Evolutionary conservation across 2,888 invertebrate genomes (phyloP).

Genomic region (Agonopterix alstromeriana): DNA sequence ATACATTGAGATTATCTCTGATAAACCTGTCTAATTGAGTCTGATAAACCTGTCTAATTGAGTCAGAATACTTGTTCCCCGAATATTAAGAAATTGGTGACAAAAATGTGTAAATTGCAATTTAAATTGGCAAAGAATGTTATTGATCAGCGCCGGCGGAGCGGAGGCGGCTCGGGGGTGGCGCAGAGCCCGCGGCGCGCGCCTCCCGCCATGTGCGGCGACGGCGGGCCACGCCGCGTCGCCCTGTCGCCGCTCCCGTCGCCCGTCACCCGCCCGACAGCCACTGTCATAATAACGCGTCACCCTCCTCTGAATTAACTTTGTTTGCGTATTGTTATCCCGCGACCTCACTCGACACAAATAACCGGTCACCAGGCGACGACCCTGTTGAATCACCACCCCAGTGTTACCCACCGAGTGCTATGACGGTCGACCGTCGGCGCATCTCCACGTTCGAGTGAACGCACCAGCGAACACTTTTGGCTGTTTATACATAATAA

Average conservation of each 20-base stretch:
- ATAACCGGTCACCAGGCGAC: conserved; percentile 27
- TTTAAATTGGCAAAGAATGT: conserved; percentile 15
- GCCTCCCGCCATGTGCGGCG: conserved; percentile 1
- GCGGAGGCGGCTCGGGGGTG: conserved; percentile 5
- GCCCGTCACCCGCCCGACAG: conserved; percentile 15
- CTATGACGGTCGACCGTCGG: not conserved
- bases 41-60: too few relatives aligned
- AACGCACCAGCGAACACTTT: conserved; percentile 1
- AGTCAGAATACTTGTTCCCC: too few relatives aligned
- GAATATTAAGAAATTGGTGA: not conserved
- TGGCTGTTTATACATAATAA: conserved; percentile 7
- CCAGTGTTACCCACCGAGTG: not conserved
- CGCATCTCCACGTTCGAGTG: not conserved
- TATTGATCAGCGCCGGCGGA: conserved; percentile 18
- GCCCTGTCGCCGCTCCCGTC: conserved; percentile 18
- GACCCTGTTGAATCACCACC: conserved; percentile 4
- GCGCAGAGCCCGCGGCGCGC: conserved; percentile 16
- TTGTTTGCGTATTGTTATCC: conserved; percentile 57
- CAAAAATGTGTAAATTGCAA: conserved; percentile 4
- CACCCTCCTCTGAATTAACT: conserved; percentile 55
- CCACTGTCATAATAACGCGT: conserved; percentile 44
- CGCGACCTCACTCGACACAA: conserved; percentile 34
- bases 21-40: too few relatives aligned
- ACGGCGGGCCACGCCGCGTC: conserved; percentile 6
- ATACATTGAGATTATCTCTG: too few relatives aligned